Evolutionary conservation across 2,888 invertebrate genomes (phyloP), one percentile per base, ranked within the genome.

Genomic region (Heliconius charithonia): DNA sequence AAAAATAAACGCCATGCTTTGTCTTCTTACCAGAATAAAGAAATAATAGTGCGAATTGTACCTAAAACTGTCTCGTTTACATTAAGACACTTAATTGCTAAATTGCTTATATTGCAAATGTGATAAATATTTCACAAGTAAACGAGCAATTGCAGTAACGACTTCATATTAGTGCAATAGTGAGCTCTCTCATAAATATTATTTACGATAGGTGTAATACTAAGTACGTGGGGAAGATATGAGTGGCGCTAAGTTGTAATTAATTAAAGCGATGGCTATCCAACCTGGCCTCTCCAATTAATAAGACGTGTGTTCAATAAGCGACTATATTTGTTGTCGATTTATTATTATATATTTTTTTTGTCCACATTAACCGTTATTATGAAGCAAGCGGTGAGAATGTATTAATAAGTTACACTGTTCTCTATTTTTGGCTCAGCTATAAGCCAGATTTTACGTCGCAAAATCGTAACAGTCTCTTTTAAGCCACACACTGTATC

Each of bases 181-280:
- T 45, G 25, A 45, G 69, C 41, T 45, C 59, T 29, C 56, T 16
- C 29, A 72, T 59, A 37, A 72, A 37, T 72, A 37, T 16, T 59
- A 59, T 72, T 59, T 59, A 72, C 72, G 25, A 37, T 72, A 37
- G 56, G 4, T 37, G 59, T n/a, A 72, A 59, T 56, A 32, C 71
- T 32, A 72, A 59, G 72, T 32, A 56, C 51, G 71, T 22, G 32
- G 59, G 72, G 9, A 74, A 29, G 59, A 76, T 69, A 59, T 76
- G 56, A 76, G 63, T 16, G 67, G 27, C 19, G 41, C 25, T 67
- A 67, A 56, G 56, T 69, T 29, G 32, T 67, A 65, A 79, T 79
- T 79, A 70, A 62, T 73, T 74, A 73, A 74, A 76, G 72, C 63
- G 63, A 72, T 62, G 32, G 22, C 67, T 62, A 73, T 67, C 66